Percentiles rank a stretch among this genome's conserved stretches.
Conservation (phyloP, 2,888 invertebrate species). For the Drosophila meridiana region DNA sequence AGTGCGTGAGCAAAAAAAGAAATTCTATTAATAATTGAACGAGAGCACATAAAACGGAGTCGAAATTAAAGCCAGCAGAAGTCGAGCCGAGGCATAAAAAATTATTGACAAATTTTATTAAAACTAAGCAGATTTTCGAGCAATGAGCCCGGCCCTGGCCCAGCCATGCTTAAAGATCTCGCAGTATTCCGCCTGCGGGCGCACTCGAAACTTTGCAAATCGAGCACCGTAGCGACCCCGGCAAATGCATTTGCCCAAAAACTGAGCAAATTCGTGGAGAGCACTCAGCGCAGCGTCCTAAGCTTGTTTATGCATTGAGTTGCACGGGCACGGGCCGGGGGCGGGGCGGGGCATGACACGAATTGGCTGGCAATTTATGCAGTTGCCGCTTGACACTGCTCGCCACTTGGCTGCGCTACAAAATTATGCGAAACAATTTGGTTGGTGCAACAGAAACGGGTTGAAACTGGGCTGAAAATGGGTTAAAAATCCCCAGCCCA, state of each 20-base stretch:
- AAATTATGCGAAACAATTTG: slow-evolving; percentile 75
- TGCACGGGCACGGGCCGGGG: not conserved
- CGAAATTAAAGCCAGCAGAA: slow-evolving; percentile 54
- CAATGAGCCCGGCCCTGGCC: slow-evolving; percentile 16
- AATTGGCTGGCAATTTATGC: slow-evolving; percentile 57
- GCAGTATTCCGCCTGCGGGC: not conserved
- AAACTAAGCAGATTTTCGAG: slow-evolving; percentile 55
- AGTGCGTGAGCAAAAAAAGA: slow-evolving; percentile 57
- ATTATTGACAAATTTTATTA: slow-evolving; percentile 68
- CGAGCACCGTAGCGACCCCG: slow-evolving; percentile 39
- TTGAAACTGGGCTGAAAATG: slow-evolving; percentile 18
- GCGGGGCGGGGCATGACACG: not conserved
- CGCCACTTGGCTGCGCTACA: slow-evolving; percentile 70
- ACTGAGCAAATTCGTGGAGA: slow-evolving; percentile 73
- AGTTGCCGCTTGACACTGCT: slow-evolving; percentile 69
- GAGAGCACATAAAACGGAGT: slow-evolving; percentile 36
- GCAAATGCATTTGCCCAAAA: slow-evolving; percentile 53
- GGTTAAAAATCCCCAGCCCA: slow-evolving; percentile 12
- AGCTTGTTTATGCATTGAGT: slow-evolving; percentile 66
- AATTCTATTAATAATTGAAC: slow-evolving; percentile 72
- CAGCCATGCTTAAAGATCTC: slow-evolving; percentile 26
- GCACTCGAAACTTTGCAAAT: slow-evolving; percentile 60
- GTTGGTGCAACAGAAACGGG: slow-evolving; percentile 66
- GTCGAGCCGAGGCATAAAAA: slow-evolving; percentile 54
- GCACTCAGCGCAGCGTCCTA: slow-evolving; percentile 59